Evolutionary conservation across 1,140 invertebrate species (phyloP), one percentile per base, ranked within the genome.

Genomic region (Zaprionus capensis): DNA sequence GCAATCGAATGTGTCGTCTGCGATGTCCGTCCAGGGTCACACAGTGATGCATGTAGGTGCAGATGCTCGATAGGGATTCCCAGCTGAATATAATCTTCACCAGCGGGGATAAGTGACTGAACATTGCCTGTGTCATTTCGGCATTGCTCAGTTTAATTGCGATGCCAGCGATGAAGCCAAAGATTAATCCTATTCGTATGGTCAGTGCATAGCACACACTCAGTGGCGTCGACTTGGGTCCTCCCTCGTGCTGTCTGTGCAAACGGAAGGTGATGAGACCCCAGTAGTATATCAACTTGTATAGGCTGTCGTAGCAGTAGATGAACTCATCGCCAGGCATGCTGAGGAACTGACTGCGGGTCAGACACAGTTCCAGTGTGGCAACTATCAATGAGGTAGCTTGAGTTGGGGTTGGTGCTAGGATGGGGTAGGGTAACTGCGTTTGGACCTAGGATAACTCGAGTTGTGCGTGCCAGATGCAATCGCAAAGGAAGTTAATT

Each of bases 41-140:
- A 7, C 79, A 88, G 15, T 58, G 62, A 7, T 73, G 71, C 2
- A 78, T 15, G 26, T 88, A 92, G 17, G 80, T 87, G 6, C 85
- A 34, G 9, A 71, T 34, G 36, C 79, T 78, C 6, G 74, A 73
- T 5, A 91, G 49, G 9, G 73, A 81, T 59, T 91, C 91, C 73
- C 82, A 80, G 0, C 28, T n/a, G 3, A 92, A 64, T 11, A 92
- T 80, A 1, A 76, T 51, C 66, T 87, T 90, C 0, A 81, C 56
- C 38, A 92, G 31, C 6, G 86, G 91, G 15, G 74, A 57, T 1
- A 92, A 49, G 24, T 71, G 79, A 5, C 57, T 66, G 4, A 91
- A 65, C 76, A 91, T 91, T 12, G 85, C 86, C 5, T 66, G 14
- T 6, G 76, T 62, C 74, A 82, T 77, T 49, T 79, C 53, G 2